These are phyloP conservation scores for Hyperoodon ampullatus DNA, from an alignment of 2,113 vertebrate genomes.

Conservation along the genomic window DNA sequence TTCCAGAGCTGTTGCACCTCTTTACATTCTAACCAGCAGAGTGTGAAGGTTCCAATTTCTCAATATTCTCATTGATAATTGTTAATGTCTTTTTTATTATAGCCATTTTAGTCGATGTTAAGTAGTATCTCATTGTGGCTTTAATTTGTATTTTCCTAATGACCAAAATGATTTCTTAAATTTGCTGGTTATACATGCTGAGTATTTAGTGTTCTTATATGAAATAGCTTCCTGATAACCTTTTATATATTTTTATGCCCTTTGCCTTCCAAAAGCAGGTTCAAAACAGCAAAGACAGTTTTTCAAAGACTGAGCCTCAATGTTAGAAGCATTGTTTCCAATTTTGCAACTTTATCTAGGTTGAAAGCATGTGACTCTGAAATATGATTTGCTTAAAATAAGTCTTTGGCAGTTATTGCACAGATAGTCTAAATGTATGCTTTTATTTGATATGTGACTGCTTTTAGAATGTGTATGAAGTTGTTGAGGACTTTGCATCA, in stretches of 20 bases:
- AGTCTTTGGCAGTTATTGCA: not conserved
- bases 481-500: constrained; percentile 30
- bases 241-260: not conserved
- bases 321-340: not conserved
- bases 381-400: constrained; percentile 14
- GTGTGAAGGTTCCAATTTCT: not conserved
- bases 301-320: not conserved
- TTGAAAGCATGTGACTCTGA: not conserved
- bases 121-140: not conserved
- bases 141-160: constrained; percentile 21
- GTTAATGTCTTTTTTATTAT: not conserved
- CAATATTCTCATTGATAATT: not conserved
- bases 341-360: not conserved
- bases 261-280: constrained; percentile 2
- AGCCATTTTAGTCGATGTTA: not conserved
- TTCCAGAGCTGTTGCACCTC: not conserved
- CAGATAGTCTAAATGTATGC: constrained; percentile 10
- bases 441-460: not conserved
- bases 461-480: constrained; percentile 10
- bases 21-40: not conserved
- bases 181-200: not conserved
- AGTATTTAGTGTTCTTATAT: not conserved
- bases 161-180: not conserved
- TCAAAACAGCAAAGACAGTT: not conserved
- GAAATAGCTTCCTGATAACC: not conserved